Conservation (phyloP, 2,888 invertebrate species). For the Sarcophaga rosellei region DNA sequence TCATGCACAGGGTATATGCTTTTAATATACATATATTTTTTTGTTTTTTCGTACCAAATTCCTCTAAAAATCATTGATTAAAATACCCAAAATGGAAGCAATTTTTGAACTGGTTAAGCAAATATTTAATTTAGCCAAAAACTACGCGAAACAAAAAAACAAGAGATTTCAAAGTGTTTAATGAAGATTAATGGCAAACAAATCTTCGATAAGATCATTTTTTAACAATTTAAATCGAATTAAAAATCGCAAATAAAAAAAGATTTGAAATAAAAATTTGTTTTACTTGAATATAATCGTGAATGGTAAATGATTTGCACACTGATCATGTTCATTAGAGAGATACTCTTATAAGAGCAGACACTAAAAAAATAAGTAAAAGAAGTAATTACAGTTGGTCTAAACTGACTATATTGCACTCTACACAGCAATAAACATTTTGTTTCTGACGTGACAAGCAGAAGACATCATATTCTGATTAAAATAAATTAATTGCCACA, state of each 20-base stretch:
- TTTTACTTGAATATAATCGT: background rate
- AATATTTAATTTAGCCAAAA: conserved; percentile 44
- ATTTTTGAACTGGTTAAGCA: conserved; percentile 51
- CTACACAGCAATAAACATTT: no score
- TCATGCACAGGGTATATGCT: background rate
- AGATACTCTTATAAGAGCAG: background rate
- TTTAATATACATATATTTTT: no score
- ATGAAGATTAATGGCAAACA: conserved; percentile 66
- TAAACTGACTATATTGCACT: background rate
- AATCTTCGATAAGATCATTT: conserved; percentile 58
- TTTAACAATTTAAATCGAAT: conserved; percentile 53
- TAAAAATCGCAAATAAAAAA: conserved; percentile 35
- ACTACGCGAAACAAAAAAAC: background rate
- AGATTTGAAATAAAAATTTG: conserved; percentile 35
- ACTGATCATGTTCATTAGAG: conserved; percentile 20
- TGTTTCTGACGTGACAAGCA: no score
- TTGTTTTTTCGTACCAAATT: background rate
- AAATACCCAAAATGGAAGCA: conserved; percentile 45
- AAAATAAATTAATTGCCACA: no score
- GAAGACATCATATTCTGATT: no score
- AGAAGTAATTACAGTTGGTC: background rate
- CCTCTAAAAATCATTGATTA: conserved; percentile 47
- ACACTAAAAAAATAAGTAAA: background rate
- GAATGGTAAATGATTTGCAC: conserved; percentile 2
- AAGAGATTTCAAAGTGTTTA: conserved; percentile 57